A percentile compares a stretch with the other conserved stretches of the same genome.
Conservation (phyloP, 2,888 invertebrate species). For the Caenorhabditis uteleia region DNA sequence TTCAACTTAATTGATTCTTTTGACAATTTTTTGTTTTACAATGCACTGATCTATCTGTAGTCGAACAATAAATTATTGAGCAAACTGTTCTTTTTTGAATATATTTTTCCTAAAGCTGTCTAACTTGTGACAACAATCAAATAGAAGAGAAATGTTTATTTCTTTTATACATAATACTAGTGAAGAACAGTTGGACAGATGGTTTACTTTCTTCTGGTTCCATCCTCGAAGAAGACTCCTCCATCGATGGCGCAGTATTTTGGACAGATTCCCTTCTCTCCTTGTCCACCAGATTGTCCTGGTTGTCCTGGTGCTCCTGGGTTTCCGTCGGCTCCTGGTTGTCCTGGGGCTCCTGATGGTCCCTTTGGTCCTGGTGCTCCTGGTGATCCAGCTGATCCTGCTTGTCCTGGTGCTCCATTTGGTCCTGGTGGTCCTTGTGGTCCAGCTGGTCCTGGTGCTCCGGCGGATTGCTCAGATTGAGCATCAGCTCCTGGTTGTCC, state of each 20-base stretch:
- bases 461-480: slow-evolving; percentile 37
- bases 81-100: no score
- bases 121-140: no score
- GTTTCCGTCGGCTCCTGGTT: slow-evolving; percentile 43
- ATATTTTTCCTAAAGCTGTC: no score
- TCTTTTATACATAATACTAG: no score
- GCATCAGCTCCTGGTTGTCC: slow-evolving; percentile 54
- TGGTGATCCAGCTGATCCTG: slow-evolving; percentile 35
- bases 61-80: no score
- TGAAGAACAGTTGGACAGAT: no score
- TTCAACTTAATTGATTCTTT: no score
- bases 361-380: slow-evolving; percentile 49
- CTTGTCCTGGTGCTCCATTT: slow-evolving; percentile 38
- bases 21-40: no score
- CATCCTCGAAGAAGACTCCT: slow-evolving; percentile 67
- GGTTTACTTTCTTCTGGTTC: slow-evolving; percentile 48
- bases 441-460: slow-evolving; percentile 48
- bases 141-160: no score
- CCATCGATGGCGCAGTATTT: slow-evolving; percentile 67
- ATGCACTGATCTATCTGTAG: no score
- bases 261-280: slow-evolving; percentile 66
- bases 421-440: slow-evolving; percentile 50
- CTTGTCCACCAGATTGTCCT: slow-evolving; percentile 50
- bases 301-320: slow-evolving; percentile 48
- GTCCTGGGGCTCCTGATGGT: slow-evolving; percentile 48